Evolutionary conservation across 2,113 vertebrate species (phyloP).

Genomic region (Pachycephala philippinensis): DNA sequence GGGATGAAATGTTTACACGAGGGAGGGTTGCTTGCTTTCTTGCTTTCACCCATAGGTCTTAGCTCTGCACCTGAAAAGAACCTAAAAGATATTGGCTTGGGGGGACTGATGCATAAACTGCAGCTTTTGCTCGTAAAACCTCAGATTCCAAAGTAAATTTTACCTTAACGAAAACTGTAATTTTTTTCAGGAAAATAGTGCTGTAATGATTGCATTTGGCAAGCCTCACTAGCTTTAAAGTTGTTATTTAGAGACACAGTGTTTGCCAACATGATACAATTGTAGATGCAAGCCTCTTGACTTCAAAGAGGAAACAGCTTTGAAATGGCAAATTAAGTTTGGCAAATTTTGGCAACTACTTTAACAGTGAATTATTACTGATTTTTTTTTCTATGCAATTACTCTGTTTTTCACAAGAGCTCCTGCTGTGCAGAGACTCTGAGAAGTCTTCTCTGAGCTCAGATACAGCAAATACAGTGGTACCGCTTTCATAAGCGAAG

Average conservation of each 20-base stretch:
- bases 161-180: neutral
- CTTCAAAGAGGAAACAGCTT: neutral
- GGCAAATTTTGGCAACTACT: neutral
- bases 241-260: constrained; percentile 1
- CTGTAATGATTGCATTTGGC: neutral
- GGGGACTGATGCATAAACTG: neutral
- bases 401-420: neutral
- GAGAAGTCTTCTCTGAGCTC: neutral
- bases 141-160: neutral
- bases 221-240: neutral
- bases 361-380: neutral
- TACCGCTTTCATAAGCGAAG: neutral
- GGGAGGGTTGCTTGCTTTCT: neutral
- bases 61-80: neutral
- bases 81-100: neutral
- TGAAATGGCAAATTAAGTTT: neutral
- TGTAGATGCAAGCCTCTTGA: neutral
- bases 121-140: neutral
- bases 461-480: neutral
- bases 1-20: neutral
- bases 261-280: neutral
- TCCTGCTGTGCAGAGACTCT: neutral
- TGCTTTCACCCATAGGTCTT: neutral
- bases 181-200: neutral
- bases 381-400: neutral